Conservation (phyloP, 2,888 invertebrate species). For the Argynnis bischoffii region DNA sequence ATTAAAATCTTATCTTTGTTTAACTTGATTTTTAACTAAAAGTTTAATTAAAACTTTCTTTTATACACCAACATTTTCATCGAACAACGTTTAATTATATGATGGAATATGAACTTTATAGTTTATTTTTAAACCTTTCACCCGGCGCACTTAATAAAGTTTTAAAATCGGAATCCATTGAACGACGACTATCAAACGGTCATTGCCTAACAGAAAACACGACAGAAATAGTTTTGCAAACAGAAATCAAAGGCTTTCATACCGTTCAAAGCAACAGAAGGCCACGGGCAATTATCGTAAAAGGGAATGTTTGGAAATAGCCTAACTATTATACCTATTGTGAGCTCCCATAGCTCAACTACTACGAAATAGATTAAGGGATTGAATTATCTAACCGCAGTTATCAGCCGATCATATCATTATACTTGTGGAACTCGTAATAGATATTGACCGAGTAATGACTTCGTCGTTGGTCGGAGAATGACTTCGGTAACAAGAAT, state of each 20-base stretch:
- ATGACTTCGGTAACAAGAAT: conserved; percentile 27
- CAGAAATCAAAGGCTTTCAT: conserved; percentile 42
- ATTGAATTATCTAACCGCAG: conserved; percentile 38
- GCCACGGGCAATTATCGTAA: conserved; percentile 60
- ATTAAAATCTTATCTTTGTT: not conserved
- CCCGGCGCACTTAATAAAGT: conserved; percentile 15
- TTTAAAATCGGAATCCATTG: conserved; percentile 21
- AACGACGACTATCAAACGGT: conserved; percentile 21
- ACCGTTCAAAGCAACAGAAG: conserved; percentile 44
- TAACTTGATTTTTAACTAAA: not conserved
- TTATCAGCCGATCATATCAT: conserved; percentile 25
- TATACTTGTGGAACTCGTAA: conserved; percentile 32
- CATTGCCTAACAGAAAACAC: conserved; percentile 37
- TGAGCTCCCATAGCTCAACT: conserved; percentile 52
- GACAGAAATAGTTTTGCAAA: conserved; percentile 44
- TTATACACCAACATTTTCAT: conserved; percentile 3
- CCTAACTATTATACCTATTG: conserved; percentile 50
- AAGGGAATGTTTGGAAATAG: conserved; percentile 57
- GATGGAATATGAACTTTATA: conserved; percentile 10
- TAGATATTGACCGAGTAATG: conserved; percentile 31
- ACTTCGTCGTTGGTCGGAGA: conserved; percentile 27
- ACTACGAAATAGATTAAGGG: conserved; percentile 43
- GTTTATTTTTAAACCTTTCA: conserved; percentile 15
- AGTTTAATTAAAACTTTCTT: conserved; percentile 12
- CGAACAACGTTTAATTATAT: conserved; percentile 3